phyloP scores from a whole-genome alignment of 1,140 invertebrate genomes.

The Euschistus heros region DNA sequence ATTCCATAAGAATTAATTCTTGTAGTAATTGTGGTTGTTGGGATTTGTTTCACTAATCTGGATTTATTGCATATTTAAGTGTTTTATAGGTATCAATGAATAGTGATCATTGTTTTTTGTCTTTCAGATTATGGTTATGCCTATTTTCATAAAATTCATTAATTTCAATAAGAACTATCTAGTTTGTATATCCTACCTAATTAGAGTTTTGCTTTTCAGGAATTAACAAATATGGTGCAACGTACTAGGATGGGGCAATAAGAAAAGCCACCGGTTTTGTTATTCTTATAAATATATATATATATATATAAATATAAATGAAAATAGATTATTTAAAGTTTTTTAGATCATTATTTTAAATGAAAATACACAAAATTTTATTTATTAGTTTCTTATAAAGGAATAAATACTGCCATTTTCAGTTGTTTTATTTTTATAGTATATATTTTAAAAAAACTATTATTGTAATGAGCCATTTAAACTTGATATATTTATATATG shows the following conservation, averaged over 20 bases:
- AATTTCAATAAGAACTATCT: background rate
- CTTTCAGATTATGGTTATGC: no score
- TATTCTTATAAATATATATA: constrained; percentile 3
- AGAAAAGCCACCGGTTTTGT: background rate
- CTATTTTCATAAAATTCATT: background rate
- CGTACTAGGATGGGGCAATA: background rate
- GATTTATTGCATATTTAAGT: no score
- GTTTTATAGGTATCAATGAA: no score
- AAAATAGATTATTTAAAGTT: constrained; percentile 6
- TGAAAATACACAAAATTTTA: constrained; percentile 4
- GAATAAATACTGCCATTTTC: constrained; percentile 8
- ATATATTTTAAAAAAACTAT: background rate
- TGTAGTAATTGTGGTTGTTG: no score
- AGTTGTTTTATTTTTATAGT: background rate
- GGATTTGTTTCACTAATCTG: no score
- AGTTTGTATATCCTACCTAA: background rate
- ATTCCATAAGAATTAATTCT: no score
- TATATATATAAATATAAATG: constrained; percentile 3
- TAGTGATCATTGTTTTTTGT: no score
- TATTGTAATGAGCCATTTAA: no score
- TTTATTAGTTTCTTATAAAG: constrained; percentile 5
- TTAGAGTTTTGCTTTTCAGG: background rate
- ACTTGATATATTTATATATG: no score
- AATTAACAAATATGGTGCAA: background rate
- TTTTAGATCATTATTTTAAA: constrained; percentile 7